phyloP scores from a whole-genome alignment of 1,140 invertebrate genomes.

The Caenorhabditis brenneri region DNA sequence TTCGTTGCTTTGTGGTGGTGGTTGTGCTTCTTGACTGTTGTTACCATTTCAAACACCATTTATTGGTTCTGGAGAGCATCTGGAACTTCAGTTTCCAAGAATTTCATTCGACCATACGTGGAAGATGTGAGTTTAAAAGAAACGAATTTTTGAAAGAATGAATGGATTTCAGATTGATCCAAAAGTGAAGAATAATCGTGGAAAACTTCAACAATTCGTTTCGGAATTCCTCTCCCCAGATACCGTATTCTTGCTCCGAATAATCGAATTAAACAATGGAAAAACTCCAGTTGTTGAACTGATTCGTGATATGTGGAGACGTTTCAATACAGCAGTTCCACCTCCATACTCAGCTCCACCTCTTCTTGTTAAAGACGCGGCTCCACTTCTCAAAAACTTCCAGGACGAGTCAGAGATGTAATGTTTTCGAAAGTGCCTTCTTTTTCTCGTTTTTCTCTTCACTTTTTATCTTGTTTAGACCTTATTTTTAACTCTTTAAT shows the following conservation, averaged over 20 bases:
- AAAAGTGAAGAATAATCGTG: conserved; percentile 50
- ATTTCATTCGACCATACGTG: conserved; percentile 61
- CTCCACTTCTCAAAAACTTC: conserved; percentile 18
- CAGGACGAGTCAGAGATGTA: conserved; percentile 29
- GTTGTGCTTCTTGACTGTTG: conserved; percentile 62
- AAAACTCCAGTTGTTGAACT: conserved; percentile 54
- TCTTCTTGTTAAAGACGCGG: conserved; percentile 23
- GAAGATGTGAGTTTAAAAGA: conserved; percentile 51
- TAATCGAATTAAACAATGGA: conserved; percentile 65
- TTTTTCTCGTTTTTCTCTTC: too few species aligned
- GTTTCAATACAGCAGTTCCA: conserved; percentile 21
- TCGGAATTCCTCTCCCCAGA: conserved; percentile 67
- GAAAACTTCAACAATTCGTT: conserved; percentile 63
- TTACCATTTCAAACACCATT: conserved; percentile 56
- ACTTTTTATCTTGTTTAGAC: conserved; percentile 7
- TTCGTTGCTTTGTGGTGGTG: conserved; percentile 69
- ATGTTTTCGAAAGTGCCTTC: background rate
- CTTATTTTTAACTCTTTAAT: conserved; percentile 13
- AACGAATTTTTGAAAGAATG: background rate
- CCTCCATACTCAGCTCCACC: conserved; percentile 37
- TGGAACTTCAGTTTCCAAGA: conserved; percentile 44
- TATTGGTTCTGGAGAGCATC: conserved; percentile 57
- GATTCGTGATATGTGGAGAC: conserved; percentile 62
- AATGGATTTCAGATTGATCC: conserved; percentile 61
- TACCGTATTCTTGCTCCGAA: conserved; percentile 71